Evolutionary conservation across 2,113 vertebrate genomes (phyloP).

Genomic region (Phrynosoma blainvillii): DNA sequence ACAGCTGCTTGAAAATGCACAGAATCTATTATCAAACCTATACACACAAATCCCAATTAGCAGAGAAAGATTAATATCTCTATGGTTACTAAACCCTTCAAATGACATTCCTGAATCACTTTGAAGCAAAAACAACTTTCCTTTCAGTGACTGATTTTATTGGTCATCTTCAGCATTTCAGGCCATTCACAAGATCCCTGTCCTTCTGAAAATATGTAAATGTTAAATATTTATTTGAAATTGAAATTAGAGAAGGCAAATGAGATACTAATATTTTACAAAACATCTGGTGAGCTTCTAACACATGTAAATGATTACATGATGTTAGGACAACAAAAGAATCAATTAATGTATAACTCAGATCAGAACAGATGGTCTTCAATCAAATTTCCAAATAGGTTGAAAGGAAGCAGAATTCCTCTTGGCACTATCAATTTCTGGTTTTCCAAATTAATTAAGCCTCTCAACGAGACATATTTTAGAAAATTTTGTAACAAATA

Average conservation of each 20-base stretch:
- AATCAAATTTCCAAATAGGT: neutral
- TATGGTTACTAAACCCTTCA: slow-evolving; percentile 34
- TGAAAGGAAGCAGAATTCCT: neutral
- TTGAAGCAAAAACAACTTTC: slow-evolving; percentile 28
- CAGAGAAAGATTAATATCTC: slow-evolving; percentile 21
- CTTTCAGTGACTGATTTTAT: neutral
- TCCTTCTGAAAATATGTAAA: neutral
- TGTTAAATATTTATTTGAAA: slow-evolving; percentile 8
- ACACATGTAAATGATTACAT: neutral
- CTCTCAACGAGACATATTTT: neutral
- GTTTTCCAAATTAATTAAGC: neutral
- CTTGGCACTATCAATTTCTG: neutral
- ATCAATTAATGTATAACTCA: neutral
- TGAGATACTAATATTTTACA: slow-evolving; percentile 17
- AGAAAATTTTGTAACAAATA: neutral
- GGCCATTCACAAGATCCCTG: fast-evolving
- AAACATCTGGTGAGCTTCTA: slow-evolving; percentile 4
- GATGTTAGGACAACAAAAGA: slow-evolving; percentile 27
- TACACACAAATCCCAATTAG: slow-evolving; percentile 19
- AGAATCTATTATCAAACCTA: neutral
- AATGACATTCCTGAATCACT: slow-evolving; percentile 36
- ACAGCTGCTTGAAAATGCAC: neutral
- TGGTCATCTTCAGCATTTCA: neutral
- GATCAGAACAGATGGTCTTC: slow-evolving; percentile 17
- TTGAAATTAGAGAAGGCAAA: slow-evolving; percentile 21